Evolutionary conservation across 2,113 vertebrate species (phyloP).

Genomic region (Potamarius usumacintae): DNA sequence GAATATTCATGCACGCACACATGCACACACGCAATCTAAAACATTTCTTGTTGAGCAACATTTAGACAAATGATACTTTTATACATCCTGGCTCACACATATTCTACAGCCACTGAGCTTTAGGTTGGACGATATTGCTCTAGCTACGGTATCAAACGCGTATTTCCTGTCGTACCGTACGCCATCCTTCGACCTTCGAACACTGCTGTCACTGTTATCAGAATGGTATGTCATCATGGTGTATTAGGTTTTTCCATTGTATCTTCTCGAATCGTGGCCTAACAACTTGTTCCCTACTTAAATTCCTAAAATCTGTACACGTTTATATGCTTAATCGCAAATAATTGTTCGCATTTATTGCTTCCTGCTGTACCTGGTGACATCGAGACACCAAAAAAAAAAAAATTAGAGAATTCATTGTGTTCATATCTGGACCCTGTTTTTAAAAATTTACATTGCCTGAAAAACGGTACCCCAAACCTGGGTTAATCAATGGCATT

Average conservation of each 20-base stretch:
- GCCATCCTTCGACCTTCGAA: neutral
- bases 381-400: constrained; percentile 52
- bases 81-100: constrained; percentile 63
- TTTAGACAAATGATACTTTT: constrained; percentile 62
- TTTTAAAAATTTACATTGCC: constrained; percentile 46
- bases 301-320: constrained; percentile 54
- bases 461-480: constrained; percentile 44
- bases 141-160: constrained; percentile 52
- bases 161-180: constrained; percentile 34
- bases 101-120: constrained; percentile 66
- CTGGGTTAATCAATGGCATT: constrained; percentile 49
- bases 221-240: constrained; percentile 29
- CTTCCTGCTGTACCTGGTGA: constrained; percentile 74
- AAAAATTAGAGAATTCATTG: constrained; percentile 54
- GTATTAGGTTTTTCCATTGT: constrained; percentile 24
- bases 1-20: constrained; percentile 51
- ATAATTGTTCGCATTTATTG: constrained; percentile 70
- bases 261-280: constrained; percentile 43
- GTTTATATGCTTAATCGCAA: constrained; percentile 42
- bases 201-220: constrained; percentile 9
- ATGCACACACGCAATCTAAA: constrained; percentile 66
- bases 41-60: constrained; percentile 66
- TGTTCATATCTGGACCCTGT: constrained; percentile 57
- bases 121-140: constrained; percentile 73
- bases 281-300: constrained; percentile 51